phyloP scores from a whole-genome alignment of 2,113 vertebrate species.

The Crotalus tigris region DNA sequence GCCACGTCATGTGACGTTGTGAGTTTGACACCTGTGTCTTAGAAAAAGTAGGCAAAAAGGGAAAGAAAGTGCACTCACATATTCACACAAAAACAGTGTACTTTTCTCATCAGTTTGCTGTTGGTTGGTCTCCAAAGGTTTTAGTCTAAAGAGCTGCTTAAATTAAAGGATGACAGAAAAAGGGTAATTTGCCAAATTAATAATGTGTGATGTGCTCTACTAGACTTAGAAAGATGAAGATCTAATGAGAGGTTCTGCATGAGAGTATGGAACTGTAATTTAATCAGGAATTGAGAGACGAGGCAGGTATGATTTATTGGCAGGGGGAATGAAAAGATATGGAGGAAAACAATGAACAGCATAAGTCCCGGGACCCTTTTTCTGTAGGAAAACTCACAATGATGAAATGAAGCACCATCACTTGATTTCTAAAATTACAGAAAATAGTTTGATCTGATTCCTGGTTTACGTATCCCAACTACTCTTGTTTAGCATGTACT shows the following conservation, averaged over 20 bases:
- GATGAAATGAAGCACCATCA: accelerated
- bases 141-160: constrained; percentile 16
- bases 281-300: background rate
- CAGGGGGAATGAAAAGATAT: background rate
- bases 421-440: accelerated
- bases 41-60: background rate
- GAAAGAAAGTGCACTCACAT: background rate
- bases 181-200: constrained; percentile 17
- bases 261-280: background rate
- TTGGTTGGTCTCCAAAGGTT: background rate
- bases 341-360: background rate
- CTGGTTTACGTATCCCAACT: accelerated
- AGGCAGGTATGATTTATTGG: accelerated
- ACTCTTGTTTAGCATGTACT: accelerated
- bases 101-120: background rate
- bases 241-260: constrained; percentile 17
- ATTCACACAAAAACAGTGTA: background rate
- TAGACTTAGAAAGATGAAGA: constrained; percentile 17
- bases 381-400: accelerated
- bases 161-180: constrained; percentile 22
- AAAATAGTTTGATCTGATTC: background rate
- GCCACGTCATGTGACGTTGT: no score
- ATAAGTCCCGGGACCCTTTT: accelerated
- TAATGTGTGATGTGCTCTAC: constrained; percentile 25
- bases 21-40: no score